phyloP scores from a whole-genome alignment of 2,888 invertebrate species.

The Xestia xanthographa region DNA sequence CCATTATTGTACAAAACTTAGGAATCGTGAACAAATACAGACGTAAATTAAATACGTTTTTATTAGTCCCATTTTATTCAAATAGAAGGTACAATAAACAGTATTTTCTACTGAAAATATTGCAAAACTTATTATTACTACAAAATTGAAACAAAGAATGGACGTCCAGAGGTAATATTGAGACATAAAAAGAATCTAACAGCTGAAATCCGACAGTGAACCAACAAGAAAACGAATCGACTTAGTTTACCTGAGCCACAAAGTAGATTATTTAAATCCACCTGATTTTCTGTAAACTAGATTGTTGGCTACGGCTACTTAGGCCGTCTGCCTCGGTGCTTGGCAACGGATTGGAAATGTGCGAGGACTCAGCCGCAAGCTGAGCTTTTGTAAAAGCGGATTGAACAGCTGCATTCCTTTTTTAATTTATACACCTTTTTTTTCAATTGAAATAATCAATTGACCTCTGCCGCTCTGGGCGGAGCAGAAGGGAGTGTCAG shows the following conservation, averaged over 20 bases:
- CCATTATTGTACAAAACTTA: background rate
- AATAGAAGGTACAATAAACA: background rate
- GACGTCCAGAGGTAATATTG: conserved; percentile 5
- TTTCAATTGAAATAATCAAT: too few relatives aligned
- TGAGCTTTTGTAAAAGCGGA: background rate
- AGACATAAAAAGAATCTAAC: conserved; percentile 29
- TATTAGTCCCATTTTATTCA: background rate
- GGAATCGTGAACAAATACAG: background rate
- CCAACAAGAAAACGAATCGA: conserved; percentile 36
- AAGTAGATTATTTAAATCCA: conserved; percentile 46
- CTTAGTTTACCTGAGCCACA: conserved; percentile 21
- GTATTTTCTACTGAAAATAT: background rate
- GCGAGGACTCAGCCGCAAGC: background rate
- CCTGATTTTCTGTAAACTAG: conserved; percentile 44
- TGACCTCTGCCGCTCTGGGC: too few relatives aligned
- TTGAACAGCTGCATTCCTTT: background rate
- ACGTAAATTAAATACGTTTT: background rate
- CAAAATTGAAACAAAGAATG: background rate
- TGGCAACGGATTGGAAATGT: background rate
- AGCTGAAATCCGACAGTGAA: conserved; percentile 19
- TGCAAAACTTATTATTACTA: too few relatives aligned
- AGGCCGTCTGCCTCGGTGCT: conserved; percentile 1
- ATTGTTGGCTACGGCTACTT: conserved; percentile 29
- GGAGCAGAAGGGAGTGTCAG: too few relatives aligned
- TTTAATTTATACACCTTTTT: background rate